Evolutionary conservation across 2,888 invertebrate genomes (phyloP).

Genomic region (Thyatira batis): DNA sequence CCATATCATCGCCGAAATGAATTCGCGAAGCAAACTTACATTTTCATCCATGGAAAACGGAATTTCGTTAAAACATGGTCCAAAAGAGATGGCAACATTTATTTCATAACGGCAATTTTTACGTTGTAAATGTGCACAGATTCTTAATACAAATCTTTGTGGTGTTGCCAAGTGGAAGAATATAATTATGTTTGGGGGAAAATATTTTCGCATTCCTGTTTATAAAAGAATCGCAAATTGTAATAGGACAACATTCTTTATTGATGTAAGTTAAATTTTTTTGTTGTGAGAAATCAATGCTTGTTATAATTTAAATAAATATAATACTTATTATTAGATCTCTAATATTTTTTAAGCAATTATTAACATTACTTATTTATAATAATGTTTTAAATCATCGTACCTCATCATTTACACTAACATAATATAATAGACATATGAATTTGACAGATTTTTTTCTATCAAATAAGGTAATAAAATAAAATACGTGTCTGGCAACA

Average conservation of each 20-base stretch:
- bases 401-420: no score
- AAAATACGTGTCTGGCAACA: constrained; percentile 25
- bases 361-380: no score
- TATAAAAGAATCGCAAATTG: not conserved
- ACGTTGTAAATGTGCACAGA: not conserved
- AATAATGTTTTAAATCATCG: no score
- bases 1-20: not conserved
- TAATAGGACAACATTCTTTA: no score
- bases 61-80: not conserved
- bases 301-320: no score
- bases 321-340: no score
- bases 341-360: no score
- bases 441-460: no score
- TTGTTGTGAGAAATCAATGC: no score
- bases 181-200: not conserved
- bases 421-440: no score
- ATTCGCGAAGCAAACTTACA: not conserved
- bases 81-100: not conserved
- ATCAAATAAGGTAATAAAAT: not conserved
- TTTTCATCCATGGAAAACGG: not conserved
- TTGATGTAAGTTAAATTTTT: no score
- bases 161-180: not conserved
- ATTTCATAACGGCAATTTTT: not conserved
- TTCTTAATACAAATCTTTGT: not conserved
- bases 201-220: not conserved